Evolutionary conservation across 2,888 invertebrate genomes (phyloP).

Genomic region (Meloe dianella): DNA sequence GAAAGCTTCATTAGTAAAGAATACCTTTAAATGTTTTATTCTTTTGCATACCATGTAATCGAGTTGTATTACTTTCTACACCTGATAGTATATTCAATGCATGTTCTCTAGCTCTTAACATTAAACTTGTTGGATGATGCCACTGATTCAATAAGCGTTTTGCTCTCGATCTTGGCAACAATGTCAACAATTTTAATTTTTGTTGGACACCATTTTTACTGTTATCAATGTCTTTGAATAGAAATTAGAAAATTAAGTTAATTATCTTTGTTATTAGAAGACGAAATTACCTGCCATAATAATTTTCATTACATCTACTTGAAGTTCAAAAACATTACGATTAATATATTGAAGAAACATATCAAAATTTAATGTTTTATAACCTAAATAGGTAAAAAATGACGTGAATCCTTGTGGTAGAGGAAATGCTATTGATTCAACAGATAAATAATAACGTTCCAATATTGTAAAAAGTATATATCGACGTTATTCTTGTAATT

Average conservation of each 20-base stretch:
- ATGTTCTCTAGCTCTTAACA: constrained; percentile 81
- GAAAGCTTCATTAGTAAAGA: constrained; percentile 21
- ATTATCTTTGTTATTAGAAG: neutral
- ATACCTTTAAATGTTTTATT: constrained; percentile 40
- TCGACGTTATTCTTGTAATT: constrained; percentile 72
- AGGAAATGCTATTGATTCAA: constrained; percentile 81
- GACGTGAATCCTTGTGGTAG: constrained; percentile 87
- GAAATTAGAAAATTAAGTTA: constrained; percentile 13
- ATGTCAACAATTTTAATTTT: constrained; percentile 75
- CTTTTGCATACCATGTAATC: constrained; percentile 47
- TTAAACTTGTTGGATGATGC: constrained; percentile 77
- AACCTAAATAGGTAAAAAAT: constrained; percentile 87
- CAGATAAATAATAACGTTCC: constrained; percentile 81
- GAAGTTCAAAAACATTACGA: constrained; percentile 82
- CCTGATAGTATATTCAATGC: constrained; percentile 81
- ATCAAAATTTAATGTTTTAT: constrained; percentile 76
- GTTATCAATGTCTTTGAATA: constrained; percentile 60
- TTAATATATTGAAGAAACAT: constrained; percentile 85
- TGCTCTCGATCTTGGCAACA: constrained; percentile 78
- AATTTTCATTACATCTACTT: constrained; percentile 85
- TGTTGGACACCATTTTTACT: constrained; percentile 66
- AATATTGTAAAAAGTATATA: constrained; percentile 77
- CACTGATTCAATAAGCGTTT: constrained; percentile 79
- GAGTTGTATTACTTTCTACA: constrained; percentile 61
- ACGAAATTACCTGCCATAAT: constrained; percentile 76